Evolutionary conservation across 2,797 vertebrate species (phyloP).

Genomic region (Leucoraja ocellata): DNA sequence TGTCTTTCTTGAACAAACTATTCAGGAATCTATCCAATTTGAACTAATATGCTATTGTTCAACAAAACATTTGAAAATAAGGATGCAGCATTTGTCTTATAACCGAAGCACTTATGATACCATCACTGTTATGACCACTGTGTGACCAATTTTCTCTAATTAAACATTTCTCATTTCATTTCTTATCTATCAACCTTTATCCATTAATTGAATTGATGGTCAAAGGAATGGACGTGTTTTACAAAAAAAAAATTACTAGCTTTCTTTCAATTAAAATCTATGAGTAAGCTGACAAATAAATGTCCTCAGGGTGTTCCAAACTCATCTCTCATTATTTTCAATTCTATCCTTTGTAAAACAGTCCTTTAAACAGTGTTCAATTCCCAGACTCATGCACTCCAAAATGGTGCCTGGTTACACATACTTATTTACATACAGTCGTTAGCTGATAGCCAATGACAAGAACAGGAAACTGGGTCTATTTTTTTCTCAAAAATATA

Average conservation of each 20-base stretch:
- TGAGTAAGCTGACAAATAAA: too few relatives aligned
- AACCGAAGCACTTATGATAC: neutral
- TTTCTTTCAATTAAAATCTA: neutral
- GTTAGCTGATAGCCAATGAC: too few relatives aligned
- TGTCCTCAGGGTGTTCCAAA: neutral
- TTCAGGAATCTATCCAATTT: neutral
- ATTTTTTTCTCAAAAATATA: too few relatives aligned
- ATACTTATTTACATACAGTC: too few relatives aligned
- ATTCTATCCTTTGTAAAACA: slow-evolving; percentile 38
- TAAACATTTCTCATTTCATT: neutral
- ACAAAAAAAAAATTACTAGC: neutral
- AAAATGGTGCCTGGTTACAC: too few relatives aligned
- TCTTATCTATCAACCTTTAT: neutral
- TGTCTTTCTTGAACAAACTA: neutral
- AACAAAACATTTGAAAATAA: neutral
- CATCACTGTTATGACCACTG: too few relatives aligned
- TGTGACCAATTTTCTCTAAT: too few relatives aligned
- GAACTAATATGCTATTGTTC: neutral
- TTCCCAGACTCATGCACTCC: too few relatives aligned
- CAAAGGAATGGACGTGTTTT: neutral
- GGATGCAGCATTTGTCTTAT: neutral
- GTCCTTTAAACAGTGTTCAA: slow-evolving; percentile 31
- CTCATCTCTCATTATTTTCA: neutral
- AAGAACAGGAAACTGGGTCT: too few relatives aligned
- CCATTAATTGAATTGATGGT: neutral